Evolutionary conservation across 2,797 vertebrate species (phyloP), one percentile per base, ranked within the genome.

Genomic region (Ceryle rudis): DNA sequence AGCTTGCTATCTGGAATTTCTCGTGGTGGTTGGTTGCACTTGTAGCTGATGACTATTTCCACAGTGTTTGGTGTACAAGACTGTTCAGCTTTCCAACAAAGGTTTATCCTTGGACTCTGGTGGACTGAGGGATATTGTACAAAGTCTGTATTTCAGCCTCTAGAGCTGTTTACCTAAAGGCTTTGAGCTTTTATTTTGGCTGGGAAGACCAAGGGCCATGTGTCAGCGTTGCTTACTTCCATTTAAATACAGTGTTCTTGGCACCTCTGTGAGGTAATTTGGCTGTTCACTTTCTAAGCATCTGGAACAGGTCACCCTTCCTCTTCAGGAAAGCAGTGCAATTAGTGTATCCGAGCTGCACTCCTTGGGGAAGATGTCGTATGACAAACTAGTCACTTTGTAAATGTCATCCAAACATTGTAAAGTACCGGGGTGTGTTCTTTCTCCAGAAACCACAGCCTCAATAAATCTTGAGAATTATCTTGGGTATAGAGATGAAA

Each of bases 381-480:
- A 4, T 29, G 41, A 81, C 57, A 71, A 78, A 52, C 25, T 6
- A 37, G 35, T 26, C 10, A 31, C 70, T 73, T 66, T 25, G 26
- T 28, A 54, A 35, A 46, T 23, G n/a, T 54, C 62, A 62, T 44
- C 42, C 55, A 74, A 29, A 54, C 81, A 44, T 16, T 83, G 14
- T 67, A 2, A 58, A 72, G 21, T 14, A 16, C 18, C 0, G 0
- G 12, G 3, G 7, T 23, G 4, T 1, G 1, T 80, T 85, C 28
- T 41, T 80, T 66, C 49, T 47, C 28, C 66, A 69, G 66, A 84
- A 93, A 71, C 18, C 5, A 2, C 88, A 80, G 14, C 28, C 19
- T 44, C 2, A 9, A 13, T 67, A 69, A 74, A 83, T 52, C 26
- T 54, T 47, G n/a, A 51, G 49, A 37, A 18, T 82, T 66, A 67